Conservation (phyloP, 2,888 invertebrate genomes). For the Tortricodes alternella region DNA sequence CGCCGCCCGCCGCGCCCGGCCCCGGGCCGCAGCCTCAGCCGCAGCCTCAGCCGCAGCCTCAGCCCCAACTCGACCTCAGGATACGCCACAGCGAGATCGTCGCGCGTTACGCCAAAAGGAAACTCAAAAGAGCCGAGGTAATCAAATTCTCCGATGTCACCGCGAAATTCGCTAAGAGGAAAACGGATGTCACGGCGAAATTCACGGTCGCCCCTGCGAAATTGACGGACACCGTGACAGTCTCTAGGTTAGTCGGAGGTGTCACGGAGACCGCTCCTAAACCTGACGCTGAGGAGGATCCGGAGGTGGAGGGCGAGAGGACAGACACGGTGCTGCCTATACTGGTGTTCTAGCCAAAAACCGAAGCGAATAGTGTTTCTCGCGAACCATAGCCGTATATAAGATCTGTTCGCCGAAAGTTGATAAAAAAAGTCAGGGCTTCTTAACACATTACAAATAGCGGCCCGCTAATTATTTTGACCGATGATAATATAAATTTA, state of each 20-base stretch:
- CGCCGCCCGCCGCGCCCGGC: slow-evolving; percentile 1
- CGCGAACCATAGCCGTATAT: background rate
- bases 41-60: too few relatives aligned
- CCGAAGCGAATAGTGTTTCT: slow-evolving; percentile 4
- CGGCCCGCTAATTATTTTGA: background rate
- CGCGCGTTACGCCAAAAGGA: too few relatives aligned
- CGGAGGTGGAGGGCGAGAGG: background rate
- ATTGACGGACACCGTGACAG: too few relatives aligned
- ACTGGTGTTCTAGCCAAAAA: slow-evolving; percentile 43
- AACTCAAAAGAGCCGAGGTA: too few relatives aligned
- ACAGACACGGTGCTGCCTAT: slow-evolving; percentile 36
- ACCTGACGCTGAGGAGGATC: background rate
- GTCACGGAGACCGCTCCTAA: slow-evolving; percentile 1
- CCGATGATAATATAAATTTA: too few relatives aligned
- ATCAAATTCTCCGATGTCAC: background rate
- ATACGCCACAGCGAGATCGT: too few relatives aligned
- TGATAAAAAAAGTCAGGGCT: background rate
- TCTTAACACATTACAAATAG: background rate
- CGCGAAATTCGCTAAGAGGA: background rate
- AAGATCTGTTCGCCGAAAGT: too few relatives aligned
- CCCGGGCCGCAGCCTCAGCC: background rate
- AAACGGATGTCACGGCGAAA: too few relatives aligned
- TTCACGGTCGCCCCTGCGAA: too few relatives aligned
- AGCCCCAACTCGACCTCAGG: too few relatives aligned
- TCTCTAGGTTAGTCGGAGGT: too few relatives aligned